Percentiles rank a stretch among this genome's conserved stretches.
Conservation (phyloP, 2,797 vertebrate species). For the Salmo trutta region DNA sequence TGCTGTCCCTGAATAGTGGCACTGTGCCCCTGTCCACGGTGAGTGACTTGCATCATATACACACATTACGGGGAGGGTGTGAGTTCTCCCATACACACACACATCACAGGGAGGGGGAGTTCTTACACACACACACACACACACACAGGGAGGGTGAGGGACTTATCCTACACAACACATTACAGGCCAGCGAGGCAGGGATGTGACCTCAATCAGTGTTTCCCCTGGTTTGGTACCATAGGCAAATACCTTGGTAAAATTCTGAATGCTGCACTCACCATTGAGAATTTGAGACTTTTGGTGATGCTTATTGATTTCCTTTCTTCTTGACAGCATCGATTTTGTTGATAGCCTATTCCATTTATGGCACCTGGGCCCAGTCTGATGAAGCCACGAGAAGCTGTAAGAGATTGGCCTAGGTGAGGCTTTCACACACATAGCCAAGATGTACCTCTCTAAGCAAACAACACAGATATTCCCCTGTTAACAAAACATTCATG, state of each 20-base stretch:
- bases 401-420: constrained; percentile 15
- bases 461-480: constrained; percentile 40
- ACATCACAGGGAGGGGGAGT: constrained; percentile 56
- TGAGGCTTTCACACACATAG: constrained; percentile 34
- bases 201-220: not conserved
- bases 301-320: not conserved
- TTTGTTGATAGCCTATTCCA: not conserved
- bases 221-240: not conserved
- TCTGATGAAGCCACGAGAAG: not conserved
- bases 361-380: not conserved
- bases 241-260: not conserved
- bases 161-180: too few species aligned
- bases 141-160: too few species aligned
- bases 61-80: constrained; percentile 57
- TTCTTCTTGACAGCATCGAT: not conserved
- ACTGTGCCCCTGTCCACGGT: constrained; percentile 54
- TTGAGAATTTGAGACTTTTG: not conserved
- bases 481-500: constrained; percentile 41
- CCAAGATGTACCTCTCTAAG: constrained; percentile 40
- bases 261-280: not conserved
- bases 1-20: constrained; percentile 59
- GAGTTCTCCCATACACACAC: not conserved
- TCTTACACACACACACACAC: not conserved
- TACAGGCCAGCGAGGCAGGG: too few species aligned
- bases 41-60: constrained; percentile 21